Evolutionary conservation across 2,797 vertebrate genomes (phyloP).

Genomic region (Protonibea diacanthus): DNA sequence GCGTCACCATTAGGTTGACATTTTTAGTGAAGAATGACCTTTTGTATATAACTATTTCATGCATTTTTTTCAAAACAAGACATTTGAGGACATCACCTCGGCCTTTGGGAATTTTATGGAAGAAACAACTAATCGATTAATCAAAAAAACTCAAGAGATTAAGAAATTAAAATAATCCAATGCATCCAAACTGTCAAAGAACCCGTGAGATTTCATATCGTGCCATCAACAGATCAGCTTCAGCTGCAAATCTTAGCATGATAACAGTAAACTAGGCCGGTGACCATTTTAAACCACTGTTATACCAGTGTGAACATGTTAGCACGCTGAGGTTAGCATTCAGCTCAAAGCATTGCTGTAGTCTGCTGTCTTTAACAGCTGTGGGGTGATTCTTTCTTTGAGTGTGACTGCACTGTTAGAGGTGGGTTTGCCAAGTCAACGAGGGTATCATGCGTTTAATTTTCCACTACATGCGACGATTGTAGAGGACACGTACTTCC

Average conservation of each 20-base stretch:
- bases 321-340: neutral
- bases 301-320: neutral
- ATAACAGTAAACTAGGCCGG: no score
- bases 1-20: neutral
- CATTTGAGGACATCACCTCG: no score
- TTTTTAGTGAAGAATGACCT: neutral
- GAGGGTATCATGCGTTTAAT: neutral
- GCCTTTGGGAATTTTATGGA: no score
- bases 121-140: no score
- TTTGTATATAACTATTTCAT: neutral
- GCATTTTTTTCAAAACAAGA: neutral
- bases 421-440: neutral
- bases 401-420: neutral
- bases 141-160: no score
- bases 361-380: no score
- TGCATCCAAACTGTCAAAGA: neutral
- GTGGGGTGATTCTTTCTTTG: neutral
- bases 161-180: no score
- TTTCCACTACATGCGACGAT: neutral
- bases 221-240: neutral
- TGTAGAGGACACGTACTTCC: no score
- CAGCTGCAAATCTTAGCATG: neutral
- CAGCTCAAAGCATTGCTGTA: neutral
- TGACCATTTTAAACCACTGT: neutral
- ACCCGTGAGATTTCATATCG: no score